Conservation (phyloP, 2,113 vertebrate genomes). For the Pluvialis apricaria region DNA sequence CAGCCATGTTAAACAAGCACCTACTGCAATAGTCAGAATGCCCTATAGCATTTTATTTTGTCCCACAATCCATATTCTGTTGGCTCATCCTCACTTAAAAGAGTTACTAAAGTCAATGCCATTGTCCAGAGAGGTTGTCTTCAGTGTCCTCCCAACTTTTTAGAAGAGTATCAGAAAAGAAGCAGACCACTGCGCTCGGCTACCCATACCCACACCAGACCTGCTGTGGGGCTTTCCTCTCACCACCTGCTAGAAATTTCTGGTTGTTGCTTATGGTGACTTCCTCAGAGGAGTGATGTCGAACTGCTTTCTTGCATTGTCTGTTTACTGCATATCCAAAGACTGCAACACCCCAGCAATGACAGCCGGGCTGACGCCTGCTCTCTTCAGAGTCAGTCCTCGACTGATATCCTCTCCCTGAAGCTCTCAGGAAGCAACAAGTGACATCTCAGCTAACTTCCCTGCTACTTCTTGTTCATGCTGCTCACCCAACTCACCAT, state of each 20-base stretch:
- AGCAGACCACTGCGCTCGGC: background rate
- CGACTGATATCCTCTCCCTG: background rate
- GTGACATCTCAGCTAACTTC: background rate
- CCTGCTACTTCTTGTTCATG: rapidly evolving
- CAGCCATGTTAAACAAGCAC: constrained; percentile 34
- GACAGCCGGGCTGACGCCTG: background rate
- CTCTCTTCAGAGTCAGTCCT: background rate
- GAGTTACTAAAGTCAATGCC: background rate
- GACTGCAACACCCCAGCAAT: background rate
- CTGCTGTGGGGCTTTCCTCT: background rate
- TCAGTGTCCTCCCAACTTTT: background rate
- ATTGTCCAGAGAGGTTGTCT: background rate
- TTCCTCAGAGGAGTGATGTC: background rate
- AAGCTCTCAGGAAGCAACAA: background rate
- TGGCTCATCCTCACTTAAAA: background rate
- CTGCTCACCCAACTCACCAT: background rate
- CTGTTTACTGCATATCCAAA: background rate
- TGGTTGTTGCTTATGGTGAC: background rate
- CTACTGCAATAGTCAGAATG: background rate
- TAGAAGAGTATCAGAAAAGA: background rate
- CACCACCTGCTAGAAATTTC: background rate
- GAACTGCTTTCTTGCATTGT: background rate
- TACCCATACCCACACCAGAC: background rate
- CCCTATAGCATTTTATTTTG: background rate
- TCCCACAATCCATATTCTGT: background rate